Base-by-base conservation (phyloP, 2,888 invertebrate species). In the Physocephala rufipes region DNA sequence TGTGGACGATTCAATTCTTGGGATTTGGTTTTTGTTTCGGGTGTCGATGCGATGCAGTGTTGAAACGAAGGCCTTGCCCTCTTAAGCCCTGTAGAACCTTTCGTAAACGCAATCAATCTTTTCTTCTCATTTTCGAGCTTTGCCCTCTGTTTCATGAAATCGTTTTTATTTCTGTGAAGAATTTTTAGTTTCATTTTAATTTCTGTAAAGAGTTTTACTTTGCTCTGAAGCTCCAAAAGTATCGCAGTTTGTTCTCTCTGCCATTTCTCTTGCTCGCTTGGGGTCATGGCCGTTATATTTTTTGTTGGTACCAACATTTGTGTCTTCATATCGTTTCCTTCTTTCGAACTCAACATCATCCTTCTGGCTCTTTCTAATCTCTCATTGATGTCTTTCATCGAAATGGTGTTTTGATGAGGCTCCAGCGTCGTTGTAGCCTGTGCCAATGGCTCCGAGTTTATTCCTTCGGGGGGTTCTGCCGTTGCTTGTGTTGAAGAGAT, bases 401-500 rank as follows among this genome's bases (percentile, higher is more conserved):
- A 7, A 9, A 9, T 36, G 4, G 36, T 36, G 9, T 36, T 36
- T 4, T 36, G 36, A 36, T 36, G 9, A 36, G 9, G 5, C 36
- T 7, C 9, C 36, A 36, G 36, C 36, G 36, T 7, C 9, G 36
- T 4, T 36, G 5, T 36, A 36, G 9, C 4, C 36, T 4, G 36
- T 9, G 36, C 36, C 36, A 36, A 36, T 36, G 4, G 36, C 9
- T 36, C 36, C 5, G 5, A 7, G 36, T 7, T 9, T 4, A 36
- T 36, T 36, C 36, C 36, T 36, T 7, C 36, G 9, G 36, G 36
- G 36, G 12, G 2, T 2, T 24, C 26, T 58, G 4, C 58, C 28
- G 15, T 28, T 58, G 58, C 89, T 89, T n/a, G 85, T 85, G 16
- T n/a, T 49, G 21, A 21, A 24, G 28, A 58, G 26, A 58, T 28